phyloP scores from a whole-genome alignment of 2,888 invertebrate genomes.

The Conus canariensis region DNA sequence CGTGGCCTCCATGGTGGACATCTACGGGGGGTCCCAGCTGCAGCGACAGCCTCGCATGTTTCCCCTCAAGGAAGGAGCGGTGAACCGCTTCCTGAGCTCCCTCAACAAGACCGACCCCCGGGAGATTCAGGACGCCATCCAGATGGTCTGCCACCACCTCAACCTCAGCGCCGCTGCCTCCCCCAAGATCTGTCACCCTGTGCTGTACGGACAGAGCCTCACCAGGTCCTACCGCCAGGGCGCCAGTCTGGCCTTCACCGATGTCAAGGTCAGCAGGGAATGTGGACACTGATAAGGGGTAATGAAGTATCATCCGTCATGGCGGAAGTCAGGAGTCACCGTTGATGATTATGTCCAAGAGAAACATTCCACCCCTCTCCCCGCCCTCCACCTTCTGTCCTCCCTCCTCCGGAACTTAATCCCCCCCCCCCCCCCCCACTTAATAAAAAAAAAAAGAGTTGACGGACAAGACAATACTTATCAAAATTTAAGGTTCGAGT shows the following conservation, averaged over 20 bases:
- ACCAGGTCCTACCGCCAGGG: background rate
- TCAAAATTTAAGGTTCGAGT: too few species aligned
- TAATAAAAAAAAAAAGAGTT: too few species aligned
- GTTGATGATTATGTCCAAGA: too few species aligned
- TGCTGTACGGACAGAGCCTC: background rate
- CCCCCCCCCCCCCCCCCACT: too few species aligned
- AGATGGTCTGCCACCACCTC: constrained; percentile 15
- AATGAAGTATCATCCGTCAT: too few species aligned
- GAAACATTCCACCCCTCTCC: too few species aligned
- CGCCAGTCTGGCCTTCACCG: background rate
- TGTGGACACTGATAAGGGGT: too few species aligned
- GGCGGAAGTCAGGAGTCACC: too few species aligned
- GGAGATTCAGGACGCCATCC: background rate
- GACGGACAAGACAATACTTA: too few species aligned
- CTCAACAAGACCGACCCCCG: constrained; percentile 28
- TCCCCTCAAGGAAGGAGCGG: background rate
- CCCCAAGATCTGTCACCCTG: background rate
- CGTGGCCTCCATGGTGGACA: background rate
- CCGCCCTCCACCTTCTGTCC: too few species aligned
- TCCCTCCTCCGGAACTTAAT: too few species aligned
- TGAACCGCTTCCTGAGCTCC: background rate
- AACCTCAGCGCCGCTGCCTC: background rate
- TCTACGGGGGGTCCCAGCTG: background rate
- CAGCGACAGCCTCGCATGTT: too few species aligned
- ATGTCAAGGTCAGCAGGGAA: background rate